Evolutionary conservation across 1,140 invertebrate species (phyloP), one percentile per base, ranked within the genome.

Genomic region (Mya arenaria): DNA sequence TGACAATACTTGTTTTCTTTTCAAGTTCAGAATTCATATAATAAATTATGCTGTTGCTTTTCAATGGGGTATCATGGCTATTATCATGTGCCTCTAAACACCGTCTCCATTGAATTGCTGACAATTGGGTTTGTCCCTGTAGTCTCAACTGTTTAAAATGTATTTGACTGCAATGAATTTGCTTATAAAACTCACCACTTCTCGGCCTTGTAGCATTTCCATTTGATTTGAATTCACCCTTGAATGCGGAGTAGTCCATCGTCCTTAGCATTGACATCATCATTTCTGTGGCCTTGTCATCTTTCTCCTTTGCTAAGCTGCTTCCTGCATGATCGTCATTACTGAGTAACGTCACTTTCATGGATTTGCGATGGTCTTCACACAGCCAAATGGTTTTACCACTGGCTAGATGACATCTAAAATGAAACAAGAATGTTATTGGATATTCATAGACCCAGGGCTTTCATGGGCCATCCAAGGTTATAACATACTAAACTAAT

Each of bases 361-460:
- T 82, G 15, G 25, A 60, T 32, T 83, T 81, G 8, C 78, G 80
- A 71, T 89, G 88, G 37, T 82, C 73, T 44, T 85, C 81, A 80
- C 88, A 89, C 74, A 89, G 73, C 88, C 88, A 89, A 19, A 83
- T 85, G 44, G 82, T 83, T 55, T 86, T 87, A 1, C 88, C 88
- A 84, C 81, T 89, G 8, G 86, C 60, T 5, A 89, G 60, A 19
- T 84, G 85, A 72, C 88, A 89, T 55, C 88, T 89, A 55, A 1
- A 48, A 65, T 37, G 10, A 41, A 37, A 30, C n/a, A n/a, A n/a
- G n/a, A n/a, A n/a, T n/a, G n/a, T n/a, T n/a, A n/a, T n/a, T n/a
- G n/a, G n/a, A n/a, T n/a, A n/a, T n/a, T n/a, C n/a, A n/a, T n/a
- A n/a, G n/a, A n/a, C n/a, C n/a, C n/a, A n/a, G n/a, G n/a, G n/a